A percentile compares a stretch with the other conserved stretches of the same genome.
phyloP scores from a whole-genome alignment of 2,797 vertebrate species.

The Artibeus jamaicensis region DNA sequence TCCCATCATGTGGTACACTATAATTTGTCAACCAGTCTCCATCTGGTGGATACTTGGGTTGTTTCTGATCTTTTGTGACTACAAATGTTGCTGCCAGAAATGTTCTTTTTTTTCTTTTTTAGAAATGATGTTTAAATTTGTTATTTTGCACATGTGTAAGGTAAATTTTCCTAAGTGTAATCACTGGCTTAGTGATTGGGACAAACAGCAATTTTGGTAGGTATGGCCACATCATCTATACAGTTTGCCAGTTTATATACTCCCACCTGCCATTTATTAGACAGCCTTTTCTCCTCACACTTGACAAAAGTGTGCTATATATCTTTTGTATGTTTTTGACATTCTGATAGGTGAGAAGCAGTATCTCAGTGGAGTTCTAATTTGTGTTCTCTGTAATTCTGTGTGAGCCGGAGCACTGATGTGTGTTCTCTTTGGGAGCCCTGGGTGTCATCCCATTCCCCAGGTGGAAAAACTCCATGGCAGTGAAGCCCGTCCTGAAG shows the following conservation, averaged over 20 bases:
- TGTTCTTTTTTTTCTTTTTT: background rate
- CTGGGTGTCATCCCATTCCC: conserved; percentile 70
- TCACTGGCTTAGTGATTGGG: background rate
- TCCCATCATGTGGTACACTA: background rate
- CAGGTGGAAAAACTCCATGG: accelerated
- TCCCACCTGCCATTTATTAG: accelerated
- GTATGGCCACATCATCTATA: accelerated
- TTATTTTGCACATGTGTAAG: background rate
- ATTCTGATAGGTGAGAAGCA: background rate
- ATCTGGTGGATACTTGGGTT: background rate
- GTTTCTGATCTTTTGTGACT: background rate
- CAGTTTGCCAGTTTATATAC: too few relatives aligned
- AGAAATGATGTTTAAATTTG: background rate
- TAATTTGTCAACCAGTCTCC: background rate
- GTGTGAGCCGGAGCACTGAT: background rate
- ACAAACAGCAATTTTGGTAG: background rate
- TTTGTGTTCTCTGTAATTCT: background rate
- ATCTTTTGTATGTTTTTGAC: background rate
- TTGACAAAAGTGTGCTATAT: background rate
- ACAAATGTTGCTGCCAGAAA: accelerated
- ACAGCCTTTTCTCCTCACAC: background rate
- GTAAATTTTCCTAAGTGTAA: background rate
- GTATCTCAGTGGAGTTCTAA: background rate
- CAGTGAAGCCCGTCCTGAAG: conserved; percentile 78
- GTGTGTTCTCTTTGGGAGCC: background rate